Evolutionary conservation across 2,888 invertebrate species (phyloP).

Genomic region (Blastobasis adustella): DNA sequence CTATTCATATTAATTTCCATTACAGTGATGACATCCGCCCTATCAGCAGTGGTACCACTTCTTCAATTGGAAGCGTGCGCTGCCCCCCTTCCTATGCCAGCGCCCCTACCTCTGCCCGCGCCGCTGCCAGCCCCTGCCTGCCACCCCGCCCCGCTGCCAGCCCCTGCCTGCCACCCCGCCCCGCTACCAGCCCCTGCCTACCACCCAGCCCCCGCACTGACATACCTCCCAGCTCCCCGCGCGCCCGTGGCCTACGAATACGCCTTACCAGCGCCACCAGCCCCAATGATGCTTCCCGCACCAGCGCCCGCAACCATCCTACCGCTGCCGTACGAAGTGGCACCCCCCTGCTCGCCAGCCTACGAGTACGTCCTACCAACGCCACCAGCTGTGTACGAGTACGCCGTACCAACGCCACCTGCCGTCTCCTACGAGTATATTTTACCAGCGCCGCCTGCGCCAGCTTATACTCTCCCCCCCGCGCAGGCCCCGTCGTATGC

Average conservation of each 20-base stretch:
- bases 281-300: background rate
- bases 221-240: background rate
- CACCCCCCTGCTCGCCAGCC: too few species aligned
- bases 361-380: too few species aligned
- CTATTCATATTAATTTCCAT: background rate
- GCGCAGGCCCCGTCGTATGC: background rate
- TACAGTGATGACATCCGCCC: background rate
- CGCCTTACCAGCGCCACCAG: too few species aligned
- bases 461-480: background rate
- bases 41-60: background rate
- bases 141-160: slow-evolving; percentile 5
- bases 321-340: too few species aligned
- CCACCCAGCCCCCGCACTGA: background rate
- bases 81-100: background rate
- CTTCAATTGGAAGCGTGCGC: background rate
- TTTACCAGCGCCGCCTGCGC: too few species aligned
- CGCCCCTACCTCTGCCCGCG: background rate
- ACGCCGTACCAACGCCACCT: too few species aligned
- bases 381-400: too few species aligned
- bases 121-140: background rate
- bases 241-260: background rate
- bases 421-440: too few species aligned
- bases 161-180: background rate
- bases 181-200: background rate
- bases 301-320: background rate